phyloP scores from a whole-genome alignment of 2,113 vertebrate genomes.

The Sporophila hypoxantha region DNA sequence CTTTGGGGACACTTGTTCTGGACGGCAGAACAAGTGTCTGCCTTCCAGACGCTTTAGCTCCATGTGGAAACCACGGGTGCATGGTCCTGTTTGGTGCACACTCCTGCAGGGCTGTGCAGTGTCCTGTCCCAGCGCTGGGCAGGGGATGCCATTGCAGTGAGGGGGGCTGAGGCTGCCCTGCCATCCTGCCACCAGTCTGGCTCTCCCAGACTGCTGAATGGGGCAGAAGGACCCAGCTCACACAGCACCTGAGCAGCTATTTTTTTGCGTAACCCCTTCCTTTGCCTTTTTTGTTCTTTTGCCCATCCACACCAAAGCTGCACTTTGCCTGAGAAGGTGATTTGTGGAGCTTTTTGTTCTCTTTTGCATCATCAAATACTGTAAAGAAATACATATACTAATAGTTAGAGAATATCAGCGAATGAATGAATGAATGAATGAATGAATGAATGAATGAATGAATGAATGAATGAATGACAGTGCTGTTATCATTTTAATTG shows the following conservation, averaged over 20 bases:
- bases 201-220: not conserved
- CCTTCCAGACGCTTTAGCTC: not conserved
- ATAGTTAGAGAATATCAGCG: not conserved
- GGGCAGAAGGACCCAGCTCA: not conserved
- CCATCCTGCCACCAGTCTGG: not conserved
- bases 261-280: not conserved
- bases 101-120: not conserved
- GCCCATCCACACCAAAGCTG: not conserved
- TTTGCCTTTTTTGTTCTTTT: not conserved
- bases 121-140: fast-evolving
- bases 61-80: not conserved
- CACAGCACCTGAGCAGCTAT: not conserved
- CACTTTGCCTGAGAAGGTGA: not conserved
- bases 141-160: not conserved
- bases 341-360: not conserved
- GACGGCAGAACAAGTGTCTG: no score
- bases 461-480: not conserved
- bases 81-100: fast-evolving
- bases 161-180: not conserved
- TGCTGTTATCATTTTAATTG: not conserved
- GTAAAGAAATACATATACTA: not conserved
- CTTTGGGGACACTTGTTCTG: no score
- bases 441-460: not conserved
- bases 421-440: not conserved
- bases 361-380: not conserved